Base-by-base conservation (phyloP, 2,888 invertebrate genomes). In the Aethes cnicana region DNA sequence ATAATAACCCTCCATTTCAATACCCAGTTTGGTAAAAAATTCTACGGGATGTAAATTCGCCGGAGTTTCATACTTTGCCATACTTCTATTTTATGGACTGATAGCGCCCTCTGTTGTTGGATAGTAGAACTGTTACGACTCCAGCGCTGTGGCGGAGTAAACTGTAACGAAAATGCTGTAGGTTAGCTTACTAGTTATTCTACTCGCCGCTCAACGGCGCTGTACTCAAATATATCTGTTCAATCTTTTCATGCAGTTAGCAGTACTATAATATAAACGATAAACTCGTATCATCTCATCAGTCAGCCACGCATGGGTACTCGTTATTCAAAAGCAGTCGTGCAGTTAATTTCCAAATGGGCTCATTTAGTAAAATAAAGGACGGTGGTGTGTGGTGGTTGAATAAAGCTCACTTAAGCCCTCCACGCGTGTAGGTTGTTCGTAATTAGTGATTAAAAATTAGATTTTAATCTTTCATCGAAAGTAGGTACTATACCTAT, bases 341-440 rank as follows among this genome's bases (percentile, higher is more conserved):
- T 74, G 84, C 82, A 84, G 81, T 82, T 84, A 85, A 84, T 85
- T 84, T 82, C 72, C 69, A 80, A 84, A 86, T 84, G 77, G 80
- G 77, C 62, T 72, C 81, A 84, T 85, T 86, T 83, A 83, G 77
- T 70, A 75, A 80, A 80, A 84, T 80, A 84, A 82, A 75, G 76
- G 74, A 77, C 69, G 69, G 58, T 66, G 68, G 64, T 72, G 69
- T 62, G 69, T 66, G 65, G 64, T 20, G 16, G 18, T 9, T 36
- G 37, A 37, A 37, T 37, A 37, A 18, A 12, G 14, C 23, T 14
- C 14, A 23, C 37, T 37, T 37, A 17, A 21, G 35, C 20, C 17
- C 20, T 20, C 35, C 6, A 44, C n/a, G n/a, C n/a, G n/a, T n/a
- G n/a, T n/a, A n/a, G n/a, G n/a, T n/a, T n/a, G n/a, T n/a, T n/a